Percentiles rank a stretch among this genome's conserved stretches.
Evolutionary conservation across 2,797 vertebrate species (phyloP).

Genomic region (Melanogrammus aeglefinus): DNA sequence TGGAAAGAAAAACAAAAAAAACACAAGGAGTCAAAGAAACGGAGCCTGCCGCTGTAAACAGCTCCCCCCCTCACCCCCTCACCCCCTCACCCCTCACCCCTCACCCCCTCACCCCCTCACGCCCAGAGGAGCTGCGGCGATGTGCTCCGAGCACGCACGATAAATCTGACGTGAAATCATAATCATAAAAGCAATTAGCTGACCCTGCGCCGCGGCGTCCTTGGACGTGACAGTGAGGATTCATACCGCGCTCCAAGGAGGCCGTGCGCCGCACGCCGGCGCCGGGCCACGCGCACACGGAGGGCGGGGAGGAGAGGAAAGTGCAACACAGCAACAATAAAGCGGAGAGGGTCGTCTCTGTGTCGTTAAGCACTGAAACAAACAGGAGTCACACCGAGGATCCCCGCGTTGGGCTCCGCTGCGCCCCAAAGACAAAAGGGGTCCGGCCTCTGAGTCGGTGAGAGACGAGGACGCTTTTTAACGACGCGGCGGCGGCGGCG

Average conservation of each 20-base stretch:
- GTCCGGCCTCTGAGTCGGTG: constrained; percentile 14
- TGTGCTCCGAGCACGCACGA: constrained; percentile 77
- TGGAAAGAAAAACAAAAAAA: constrained; percentile 40
- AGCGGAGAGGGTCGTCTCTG: constrained; percentile 74
- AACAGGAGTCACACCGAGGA: constrained; percentile 61
- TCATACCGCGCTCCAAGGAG: constrained; percentile 79
- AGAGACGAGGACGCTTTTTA: not conserved
- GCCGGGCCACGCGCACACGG: constrained; percentile 45
- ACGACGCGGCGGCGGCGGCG: not conserved
- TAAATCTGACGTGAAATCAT: constrained; percentile 86
- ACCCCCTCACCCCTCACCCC: constrained; percentile 55
- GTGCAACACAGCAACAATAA: constrained; percentile 82
- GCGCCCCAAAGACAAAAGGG: constrained; percentile 40
- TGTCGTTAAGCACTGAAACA: constrained; percentile 77
- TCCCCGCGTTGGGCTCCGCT: constrained; percentile 52
- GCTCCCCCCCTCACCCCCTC: constrained; percentile 56
- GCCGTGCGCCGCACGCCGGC: constrained; percentile 41
- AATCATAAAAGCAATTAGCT: constrained; percentile 87
- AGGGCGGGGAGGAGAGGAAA: constrained; percentile 53
- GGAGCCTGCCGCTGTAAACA: constrained; percentile 75
- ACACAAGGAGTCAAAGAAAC: constrained; percentile 54
- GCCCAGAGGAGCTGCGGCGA: constrained; percentile 74
- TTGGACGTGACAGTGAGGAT: constrained; percentile 82
- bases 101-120: constrained; percentile 52
- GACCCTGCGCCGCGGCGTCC: constrained; percentile 80